Evolutionary conservation across 2,888 invertebrate species (phyloP).

Genomic region (Rapana venosa): DNA sequence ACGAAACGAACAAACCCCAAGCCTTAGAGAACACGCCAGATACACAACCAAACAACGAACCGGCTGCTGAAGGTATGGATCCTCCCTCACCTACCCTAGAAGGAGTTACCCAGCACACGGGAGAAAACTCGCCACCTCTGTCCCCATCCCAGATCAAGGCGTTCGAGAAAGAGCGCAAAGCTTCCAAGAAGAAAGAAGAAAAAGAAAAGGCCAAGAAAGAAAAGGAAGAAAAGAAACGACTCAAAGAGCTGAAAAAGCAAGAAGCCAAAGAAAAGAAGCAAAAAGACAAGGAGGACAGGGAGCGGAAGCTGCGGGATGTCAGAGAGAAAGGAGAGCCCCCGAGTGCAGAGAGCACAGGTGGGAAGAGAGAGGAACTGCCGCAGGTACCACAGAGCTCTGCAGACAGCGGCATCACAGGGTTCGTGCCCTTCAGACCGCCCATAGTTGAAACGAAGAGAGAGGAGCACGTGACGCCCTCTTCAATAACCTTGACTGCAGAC

Average conservation of each 20-base stretch:
- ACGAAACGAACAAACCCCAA: background rate
- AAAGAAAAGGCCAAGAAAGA: conserved; percentile 26
- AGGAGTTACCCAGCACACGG: background rate
- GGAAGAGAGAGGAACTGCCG: background rate
- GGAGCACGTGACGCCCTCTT: background rate
- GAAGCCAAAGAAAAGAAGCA: conserved; percentile 38
- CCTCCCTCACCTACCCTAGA: background rate
- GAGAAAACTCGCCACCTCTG: background rate
- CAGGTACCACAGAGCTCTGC: background rate
- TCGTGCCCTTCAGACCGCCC: background rate
- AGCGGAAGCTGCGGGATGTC: background rate
- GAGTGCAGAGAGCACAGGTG: background rate
- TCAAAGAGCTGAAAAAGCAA: conserved; percentile 32
- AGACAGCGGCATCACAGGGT: background rate
- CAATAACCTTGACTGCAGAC: background rate
- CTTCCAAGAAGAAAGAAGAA: conserved; percentile 30
- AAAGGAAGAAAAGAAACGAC: conserved; percentile 35
- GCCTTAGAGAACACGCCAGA: background rate
- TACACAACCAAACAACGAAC: background rate
- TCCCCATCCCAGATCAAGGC: conserved; percentile 34
- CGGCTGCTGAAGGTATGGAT: background rate
- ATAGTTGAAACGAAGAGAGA: background rate
- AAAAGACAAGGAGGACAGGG: conserved; percentile 28
- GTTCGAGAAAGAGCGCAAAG: conserved; percentile 27
- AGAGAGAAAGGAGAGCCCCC: background rate